Percentiles rank a stretch among this genome's conserved stretches.
Evolutionary conservation across 2,888 invertebrate genomes (phyloP).

Genomic region (Orthosia incerta): DNA sequence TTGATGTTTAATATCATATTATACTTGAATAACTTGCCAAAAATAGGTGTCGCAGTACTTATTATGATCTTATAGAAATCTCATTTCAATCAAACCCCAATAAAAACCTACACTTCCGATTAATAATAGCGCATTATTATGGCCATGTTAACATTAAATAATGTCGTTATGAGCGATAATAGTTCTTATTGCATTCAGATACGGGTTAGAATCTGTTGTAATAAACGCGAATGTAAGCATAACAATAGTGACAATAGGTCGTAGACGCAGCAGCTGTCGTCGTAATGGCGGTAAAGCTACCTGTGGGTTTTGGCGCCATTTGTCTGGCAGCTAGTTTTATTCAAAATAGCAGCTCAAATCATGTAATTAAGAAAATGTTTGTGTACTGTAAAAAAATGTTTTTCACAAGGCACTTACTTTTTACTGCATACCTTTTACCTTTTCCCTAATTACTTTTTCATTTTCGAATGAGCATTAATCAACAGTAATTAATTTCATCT

Average conservation of each 20-base stretch:
- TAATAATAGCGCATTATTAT: constrained; percentile 74
- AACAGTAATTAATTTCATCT: constrained; percentile 37
- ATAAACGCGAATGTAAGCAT: constrained; percentile 65
- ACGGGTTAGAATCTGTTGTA: constrained; percentile 65
- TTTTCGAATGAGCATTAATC: constrained; percentile 32
- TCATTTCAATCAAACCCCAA: constrained; percentile 73
- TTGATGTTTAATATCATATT: constrained; percentile 58
- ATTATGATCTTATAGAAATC: constrained; percentile 62
- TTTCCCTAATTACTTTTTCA: constrained; percentile 10
- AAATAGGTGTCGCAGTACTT: constrained; percentile 55
- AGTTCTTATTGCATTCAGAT: constrained; percentile 46
- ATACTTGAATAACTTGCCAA: constrained; percentile 66
- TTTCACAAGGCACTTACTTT: constrained; percentile 9
- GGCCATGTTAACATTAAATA: constrained; percentile 63
- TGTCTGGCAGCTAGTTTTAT: constrained; percentile 35
- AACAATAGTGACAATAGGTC: constrained; percentile 74
- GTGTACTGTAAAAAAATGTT: not conserved
- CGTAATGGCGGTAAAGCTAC: constrained; percentile 67
- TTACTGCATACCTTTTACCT: constrained; percentile 21
- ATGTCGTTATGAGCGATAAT: constrained; percentile 48
- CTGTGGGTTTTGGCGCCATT: constrained; percentile 66
- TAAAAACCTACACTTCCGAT: constrained; percentile 77
- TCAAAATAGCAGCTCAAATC: not conserved
- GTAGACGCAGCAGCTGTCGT: constrained; percentile 78
- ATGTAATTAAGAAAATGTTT: not conserved